Base-by-base conservation (phyloP, 1,140 invertebrate genomes). In the Bombus terrestris region DNA sequence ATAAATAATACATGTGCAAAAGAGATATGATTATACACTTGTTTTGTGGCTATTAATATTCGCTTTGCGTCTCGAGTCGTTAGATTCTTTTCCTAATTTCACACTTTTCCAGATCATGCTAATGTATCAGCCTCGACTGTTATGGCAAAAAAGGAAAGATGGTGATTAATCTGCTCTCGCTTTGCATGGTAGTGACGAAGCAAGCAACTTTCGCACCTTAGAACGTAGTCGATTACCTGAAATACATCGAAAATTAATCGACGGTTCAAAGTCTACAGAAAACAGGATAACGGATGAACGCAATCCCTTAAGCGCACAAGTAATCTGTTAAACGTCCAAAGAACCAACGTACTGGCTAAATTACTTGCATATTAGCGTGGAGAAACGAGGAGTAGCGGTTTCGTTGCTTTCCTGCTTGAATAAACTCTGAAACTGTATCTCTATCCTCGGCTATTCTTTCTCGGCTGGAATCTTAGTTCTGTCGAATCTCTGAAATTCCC, bases 131-230 rank as follows among this genome's bases (percentile, higher is more conserved):
- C n/a, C 4, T 15, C 64, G 8, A 9, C 6, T 37, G 64, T 68
- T 28, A 39, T 28, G 25, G 15, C 37, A 64, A 13, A 59, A 4
- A 62, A 72, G 28, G 28, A 47, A 72, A 18, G 8, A 62, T 22
- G 41, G 59, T 41, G 35, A 68, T 77, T 35, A 22, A n/a, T 84
- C 9, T 78, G 43, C n/a, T 71, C 72, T 62, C 47, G 83, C 83
- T 85, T 85, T 80, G 83, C 83, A 85, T 85, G 83, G 37, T 12
- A 43, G 47, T 80, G 25, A 73, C 79, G 72, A n/a, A 9, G 41
- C 41, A 41, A 64, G 32, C 37, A 35, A 66, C 62, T 79, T 35
- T 25, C 8, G 75, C 66, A 79, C 43, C 43, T 32, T 53, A 66
- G 28, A 35, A 76, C 5, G 37, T 43, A 84, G 75, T 13, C n/a